Conservation (phyloP, 2,113 vertebrate species). For the Poecile atricapillus region DNA sequence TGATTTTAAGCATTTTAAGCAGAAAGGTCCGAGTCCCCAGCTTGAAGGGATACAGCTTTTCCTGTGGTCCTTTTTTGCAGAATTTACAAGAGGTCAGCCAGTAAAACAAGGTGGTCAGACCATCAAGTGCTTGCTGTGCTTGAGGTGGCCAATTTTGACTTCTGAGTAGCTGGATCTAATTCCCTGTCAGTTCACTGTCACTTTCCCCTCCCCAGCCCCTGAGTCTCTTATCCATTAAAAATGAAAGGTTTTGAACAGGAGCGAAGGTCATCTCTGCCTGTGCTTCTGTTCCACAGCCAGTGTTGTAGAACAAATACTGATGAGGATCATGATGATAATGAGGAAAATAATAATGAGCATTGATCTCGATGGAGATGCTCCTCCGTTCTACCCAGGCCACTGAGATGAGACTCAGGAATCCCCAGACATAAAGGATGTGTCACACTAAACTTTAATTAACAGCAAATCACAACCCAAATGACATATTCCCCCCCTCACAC, state of each 20-base stretch:
- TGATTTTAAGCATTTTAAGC: not conserved
- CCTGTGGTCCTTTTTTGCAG: not conserved
- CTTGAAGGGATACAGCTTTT: not conserved
- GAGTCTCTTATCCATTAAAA: not conserved
- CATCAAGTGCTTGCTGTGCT: not conserved
- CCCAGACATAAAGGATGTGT: conserved; percentile 57
- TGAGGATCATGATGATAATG: conserved; percentile 61
- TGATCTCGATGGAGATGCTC: conserved; percentile 55
- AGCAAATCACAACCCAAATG: conserved; percentile 52
- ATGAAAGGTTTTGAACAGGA: not conserved
- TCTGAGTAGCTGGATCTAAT: not conserved
- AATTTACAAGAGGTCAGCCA: not conserved
- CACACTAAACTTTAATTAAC: conserved; percentile 61
- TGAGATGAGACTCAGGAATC: conserved; percentile 52
- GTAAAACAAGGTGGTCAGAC: not conserved
- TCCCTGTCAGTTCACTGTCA: not conserved
- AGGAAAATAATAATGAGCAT: conserved; percentile 65
- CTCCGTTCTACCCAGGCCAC: conserved; percentile 39
- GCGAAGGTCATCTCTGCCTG: conserved; percentile 30
- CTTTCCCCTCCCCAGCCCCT: not conserved
- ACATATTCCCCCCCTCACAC: not conserved
- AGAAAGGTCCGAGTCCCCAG: not conserved
- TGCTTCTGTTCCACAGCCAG: not conserved
- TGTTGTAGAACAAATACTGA: conserved; percentile 60
- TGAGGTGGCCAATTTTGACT: not conserved